Base-by-base conservation (phyloP, 2,888 invertebrate genomes). In the Trichopoda pennipes region DNA sequence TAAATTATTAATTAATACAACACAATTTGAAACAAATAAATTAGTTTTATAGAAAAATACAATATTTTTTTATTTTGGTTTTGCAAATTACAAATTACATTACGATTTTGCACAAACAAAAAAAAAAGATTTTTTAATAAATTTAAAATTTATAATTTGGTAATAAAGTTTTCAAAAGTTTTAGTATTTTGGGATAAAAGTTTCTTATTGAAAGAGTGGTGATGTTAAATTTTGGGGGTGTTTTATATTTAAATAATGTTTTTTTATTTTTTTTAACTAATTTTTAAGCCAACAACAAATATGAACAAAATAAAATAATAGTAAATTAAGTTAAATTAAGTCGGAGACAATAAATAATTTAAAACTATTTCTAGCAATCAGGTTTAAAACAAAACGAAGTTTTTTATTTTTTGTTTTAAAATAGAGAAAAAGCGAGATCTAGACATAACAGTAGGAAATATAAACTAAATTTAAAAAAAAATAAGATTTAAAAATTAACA, bases 401-500 rank as follows among this genome's bases (percentile, higher is more conserved):
- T 35, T 16, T 47, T 23, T 14, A 35, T 28, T 53, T 63, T 42
- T 17, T 8, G 16, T 49, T 17, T 21, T 38, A 58, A 51, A 42
- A 42, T 58, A 17, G 19, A 51, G 63, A 83, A 38, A 72, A 81
- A 73, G 78, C 79, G 80, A 80, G 83, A 81, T 83, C 81, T 80
- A 76, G 56, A 79, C 51, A 76, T 75, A 76, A 76, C 72, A 77
- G 69, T 69, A 70, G 69, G 63, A 81, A 63, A 70, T 60, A 51
- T 61, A 47, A 69, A 63, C 28, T 23, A 58, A 73, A 69, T 64
- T 58, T 53, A 80, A 61, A 21, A 69, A 78, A 56, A 80, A 58
- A 70, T 60, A 16, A 49, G 58, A 47, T 80, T 73, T 81, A 38
- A 60, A 44, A 75, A 55, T 19, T 63, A 58, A 74, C 17, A 44